Evolutionary conservation across 2,888 invertebrate species (phyloP), one percentile per base, ranked within the genome.

Genomic region (Ennomos fuscantarius): DNA sequence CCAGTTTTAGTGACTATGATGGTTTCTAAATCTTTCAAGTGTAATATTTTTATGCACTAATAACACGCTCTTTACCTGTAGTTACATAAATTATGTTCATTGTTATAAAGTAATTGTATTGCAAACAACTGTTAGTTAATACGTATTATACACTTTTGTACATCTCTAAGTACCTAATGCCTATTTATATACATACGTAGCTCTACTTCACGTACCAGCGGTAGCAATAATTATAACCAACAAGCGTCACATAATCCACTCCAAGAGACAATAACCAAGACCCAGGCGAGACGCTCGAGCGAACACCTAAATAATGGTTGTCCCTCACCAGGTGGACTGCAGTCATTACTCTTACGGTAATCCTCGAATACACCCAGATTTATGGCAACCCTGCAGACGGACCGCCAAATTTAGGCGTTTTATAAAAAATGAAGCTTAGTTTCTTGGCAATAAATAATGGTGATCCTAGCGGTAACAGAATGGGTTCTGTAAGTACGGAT

Each of bases 321-420:
- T 56, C 61, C 60, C 61, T 61, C 58, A 83, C 85, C 91, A 91
- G 91, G 91, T 92, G 90, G 89, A 91, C 89, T 84, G 71, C 70
- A 86, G 87, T 87, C 92, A 90, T 92, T 89, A 91, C 86, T 91
- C 92, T 89, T 86, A 79, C 76, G 78, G 91, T 92, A 92, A 92
- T 91, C 92, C 92, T 78, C 78, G 86, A 89, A 89, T 90, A 89
- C 89, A 86, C 82, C 79, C 81, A 84, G 89, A 91, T 91, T 91
- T 91, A 92, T 86, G 69, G 68, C 73, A 75, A 74, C 78, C 82
- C 84, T 77, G 71, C 79, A 88, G 85, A 86, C 86, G 84, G 87
- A 88, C 88, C 85, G 81, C 83, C 75, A 84, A 89, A 89, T 89
- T 89, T 89, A 87, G 87, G 84, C 84, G 87, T 87, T 87, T 87